Base-by-base conservation (phyloP, 2,797 vertebrate species). In the Podarcis lilfordi region DNA sequence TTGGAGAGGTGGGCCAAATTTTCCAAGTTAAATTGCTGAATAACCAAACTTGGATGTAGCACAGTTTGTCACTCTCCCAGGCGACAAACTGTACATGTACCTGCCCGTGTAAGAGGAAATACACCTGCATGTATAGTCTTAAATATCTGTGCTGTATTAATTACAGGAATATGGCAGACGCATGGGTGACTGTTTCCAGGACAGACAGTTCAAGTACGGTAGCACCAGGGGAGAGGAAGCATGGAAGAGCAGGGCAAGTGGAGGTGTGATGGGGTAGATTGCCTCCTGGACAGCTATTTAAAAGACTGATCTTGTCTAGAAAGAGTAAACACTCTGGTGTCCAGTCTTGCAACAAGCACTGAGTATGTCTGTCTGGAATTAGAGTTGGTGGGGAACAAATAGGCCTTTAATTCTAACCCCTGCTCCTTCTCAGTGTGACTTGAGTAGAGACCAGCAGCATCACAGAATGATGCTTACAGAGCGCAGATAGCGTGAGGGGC, bases 281-380 rank as follows among this genome's bases (percentile, higher is more conserved):
- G 32, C 11, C 15, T 3, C 37, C n/a, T 23, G 68, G n/a, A 23
- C 35, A 84, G 64, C 29, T 82, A 69, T 68, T 69, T 29, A 55
- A 32, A 32, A 35, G 9, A 2, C 55, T 75, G 29, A 5, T 17
- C 50, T 81, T 72, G 5, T 55, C 19, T 76, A 75, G 32, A 29
- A 80, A 45, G 37, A 80, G 40, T 59, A 21, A 85, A 84, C 76
- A 72, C 86, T 82, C 76, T 35, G 17, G 21, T 55, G 64, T 71
- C 68, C 8, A 29, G 15, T 32, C 5, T 71, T 1, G n/a, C 19
- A 83, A 81, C 32, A 81, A 83, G 68, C 45, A n/a, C 15, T 10
- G 27, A 3, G n/a, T 83, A 50, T 50, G 13, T 15, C 50, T 50
- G 43, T 72, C 19, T 83, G 43, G 32, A 83, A 72, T 23, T 43